A percentile compares a stretch with the other conserved stretches of the same genome.
Conservation (phyloP, 2,888 invertebrate species). For the Margaritifera margaritifera region DNA sequence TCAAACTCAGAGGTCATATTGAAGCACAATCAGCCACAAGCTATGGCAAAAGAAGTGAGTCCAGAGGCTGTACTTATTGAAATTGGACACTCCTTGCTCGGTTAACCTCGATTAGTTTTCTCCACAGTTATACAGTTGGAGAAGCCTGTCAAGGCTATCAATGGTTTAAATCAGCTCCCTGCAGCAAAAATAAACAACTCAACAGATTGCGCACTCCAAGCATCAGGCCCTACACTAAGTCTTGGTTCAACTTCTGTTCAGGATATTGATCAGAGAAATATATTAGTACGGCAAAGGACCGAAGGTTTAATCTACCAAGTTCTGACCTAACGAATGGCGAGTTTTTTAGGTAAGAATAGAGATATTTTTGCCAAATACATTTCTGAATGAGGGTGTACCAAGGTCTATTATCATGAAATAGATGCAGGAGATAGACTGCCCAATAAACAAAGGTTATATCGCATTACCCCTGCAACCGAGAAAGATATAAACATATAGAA, state of each 20-base stretch:
- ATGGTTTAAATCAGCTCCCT: too few relatives aligned
- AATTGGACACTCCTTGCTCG: too few relatives aligned
- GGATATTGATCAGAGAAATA: conserved; percentile 5
- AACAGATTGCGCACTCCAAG: too few relatives aligned
- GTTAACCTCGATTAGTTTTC: too few relatives aligned
- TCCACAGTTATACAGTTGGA: too few relatives aligned
- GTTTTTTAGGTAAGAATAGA: conserved; percentile 28
- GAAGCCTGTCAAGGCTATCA: too few relatives aligned
- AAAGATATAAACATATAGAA: conserved; percentile 19
- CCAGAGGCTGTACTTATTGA: too few relatives aligned
- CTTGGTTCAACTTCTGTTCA: not conserved
- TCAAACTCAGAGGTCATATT: too few relatives aligned
- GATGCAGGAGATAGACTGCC: conserved; percentile 32
- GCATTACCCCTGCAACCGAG: conserved; percentile 17
- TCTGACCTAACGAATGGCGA: conserved; percentile 15
- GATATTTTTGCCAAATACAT: conserved; percentile 31
- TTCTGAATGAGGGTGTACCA: conserved; percentile 29
- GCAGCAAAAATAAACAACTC: too few relatives aligned
- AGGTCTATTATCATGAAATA: conserved; percentile 27
- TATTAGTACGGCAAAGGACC: conserved; percentile 16
- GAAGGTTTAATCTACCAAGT: conserved; percentile 13
- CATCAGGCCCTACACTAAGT: not conserved
- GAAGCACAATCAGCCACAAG: too few relatives aligned
- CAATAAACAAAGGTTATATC: conserved; percentile 18
- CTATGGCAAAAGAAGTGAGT: too few relatives aligned